Evolutionary conservation across 2,797 vertebrate genomes (phyloP).

Genomic region (Pitangus sulphuratus): DNA sequence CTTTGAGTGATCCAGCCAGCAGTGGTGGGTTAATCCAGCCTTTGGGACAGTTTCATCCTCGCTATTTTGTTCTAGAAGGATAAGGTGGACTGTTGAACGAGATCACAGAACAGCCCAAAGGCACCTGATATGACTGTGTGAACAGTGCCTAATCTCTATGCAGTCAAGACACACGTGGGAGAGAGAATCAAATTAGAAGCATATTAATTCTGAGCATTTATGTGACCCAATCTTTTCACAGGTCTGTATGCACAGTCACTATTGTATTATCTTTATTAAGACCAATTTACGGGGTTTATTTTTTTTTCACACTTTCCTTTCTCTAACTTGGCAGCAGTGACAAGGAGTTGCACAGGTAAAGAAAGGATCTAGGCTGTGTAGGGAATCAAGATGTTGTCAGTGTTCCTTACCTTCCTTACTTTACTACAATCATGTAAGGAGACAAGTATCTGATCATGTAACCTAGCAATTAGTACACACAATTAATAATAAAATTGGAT

Average conservation of each 20-base stretch:
- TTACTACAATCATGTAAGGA: neutral
- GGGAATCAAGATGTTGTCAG: neutral
- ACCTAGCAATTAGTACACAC: neutral
- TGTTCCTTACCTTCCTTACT: neutral
- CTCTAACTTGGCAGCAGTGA: neutral
- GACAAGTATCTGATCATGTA: neutral
- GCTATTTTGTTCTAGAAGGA: neutral
- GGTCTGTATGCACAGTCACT: neutral
- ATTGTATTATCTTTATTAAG: neutral
- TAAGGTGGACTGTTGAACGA: neutral
- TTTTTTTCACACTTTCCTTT: neutral
- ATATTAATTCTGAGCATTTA: neutral
- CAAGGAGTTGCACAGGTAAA: neutral
- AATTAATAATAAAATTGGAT: neutral
- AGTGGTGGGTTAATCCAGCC: neutral
- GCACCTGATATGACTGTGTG: rapidly evolving
- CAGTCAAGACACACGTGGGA: neutral
- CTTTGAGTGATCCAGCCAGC: neutral
- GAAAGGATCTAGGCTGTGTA: neutral
- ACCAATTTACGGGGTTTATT: neutral
- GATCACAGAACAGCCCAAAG: neutral
- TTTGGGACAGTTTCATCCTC: neutral
- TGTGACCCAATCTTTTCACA: rapidly evolving
- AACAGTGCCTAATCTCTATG: neutral
- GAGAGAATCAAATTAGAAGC: neutral